Evolutionary conservation across 2,113 vertebrate species (phyloP).

Genomic region (Antigone vipio): DNA sequence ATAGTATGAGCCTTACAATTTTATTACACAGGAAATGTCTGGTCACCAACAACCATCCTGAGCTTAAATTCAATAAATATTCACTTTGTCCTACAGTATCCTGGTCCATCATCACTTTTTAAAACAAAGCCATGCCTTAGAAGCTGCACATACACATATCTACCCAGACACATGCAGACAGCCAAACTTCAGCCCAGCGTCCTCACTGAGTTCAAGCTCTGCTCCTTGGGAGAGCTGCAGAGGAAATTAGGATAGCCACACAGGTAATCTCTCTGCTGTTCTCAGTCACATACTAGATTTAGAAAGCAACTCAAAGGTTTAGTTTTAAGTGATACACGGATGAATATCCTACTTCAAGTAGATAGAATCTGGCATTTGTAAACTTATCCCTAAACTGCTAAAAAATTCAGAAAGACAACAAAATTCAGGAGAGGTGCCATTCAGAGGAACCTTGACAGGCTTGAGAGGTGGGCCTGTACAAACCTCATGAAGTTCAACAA

Average conservation of each 20-base stretch:
- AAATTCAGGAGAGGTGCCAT: background rate
- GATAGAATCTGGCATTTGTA: background rate
- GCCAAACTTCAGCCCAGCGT: background rate
- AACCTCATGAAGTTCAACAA: no score
- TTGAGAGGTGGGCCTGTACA: no score
- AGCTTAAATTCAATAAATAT: background rate
- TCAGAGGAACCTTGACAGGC: no score
- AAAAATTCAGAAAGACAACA: background rate
- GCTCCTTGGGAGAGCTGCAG: background rate
- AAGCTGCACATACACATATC: rapidly evolving
- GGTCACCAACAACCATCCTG: background rate
- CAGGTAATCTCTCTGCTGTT: background rate
- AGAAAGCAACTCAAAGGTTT: background rate
- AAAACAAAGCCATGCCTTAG: background rate
- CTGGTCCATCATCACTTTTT: background rate
- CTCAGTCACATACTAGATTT: background rate
- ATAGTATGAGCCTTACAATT: background rate
- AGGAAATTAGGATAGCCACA: background rate
- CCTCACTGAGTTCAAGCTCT: background rate
- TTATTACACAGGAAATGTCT: background rate
- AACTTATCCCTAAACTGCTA: background rate
- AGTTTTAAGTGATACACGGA: background rate
- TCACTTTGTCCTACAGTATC: background rate
- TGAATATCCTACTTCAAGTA: background rate
- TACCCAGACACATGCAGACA: background rate